Evolutionary conservation across 2,888 invertebrate species (phyloP), one percentile per base, ranked within the genome.

Genomic region (Hipparchia semele): DNA sequence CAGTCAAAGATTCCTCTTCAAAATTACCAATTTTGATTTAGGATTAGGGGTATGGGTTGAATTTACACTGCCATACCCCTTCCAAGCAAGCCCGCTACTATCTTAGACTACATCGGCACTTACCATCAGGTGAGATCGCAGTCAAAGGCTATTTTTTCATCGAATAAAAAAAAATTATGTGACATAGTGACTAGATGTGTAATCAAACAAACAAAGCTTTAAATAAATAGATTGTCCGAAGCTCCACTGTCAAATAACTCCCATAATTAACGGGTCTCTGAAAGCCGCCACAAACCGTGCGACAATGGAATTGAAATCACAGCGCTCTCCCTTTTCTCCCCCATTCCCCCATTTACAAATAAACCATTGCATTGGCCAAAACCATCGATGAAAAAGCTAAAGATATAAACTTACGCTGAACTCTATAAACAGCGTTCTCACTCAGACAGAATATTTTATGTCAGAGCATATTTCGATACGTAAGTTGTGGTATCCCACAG

Each of bases 321-420:
- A 68, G 39, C 68, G 62, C 58, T 53, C 62, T 12, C 56, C 80
- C 84, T 83, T 87, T 87, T 89, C 87, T 87, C 85, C 88, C 90
- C 87, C 87, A 88, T 89, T 88, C 89, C 85, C 84, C 87, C 87
- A 88, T 89, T 88, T 89, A 85, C 84, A 77, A 85, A 86, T 65
- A 87, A 86, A 85, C 84, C 85, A 85, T 86, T 86, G 86, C 85
- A 85, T 86, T 86, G 86, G 85, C 87, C 10, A 0, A 23, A 23
- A 23, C 64, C 62, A 13, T 9, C 13, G 64, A 64, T 49, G 13
- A 10, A 13, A 49, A 45, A 51, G 13, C 49, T 6, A 64, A 13
- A 49, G 62, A 46, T 61, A 12, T 13, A 7, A n/a, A 0, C 5
- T 10, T 2, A 12, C 12, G 2, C 39, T 23, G 23, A 39, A 39